Base-by-base conservation (phyloP, 2,113 vertebrate genomes). In the Otus sunia region DNA sequence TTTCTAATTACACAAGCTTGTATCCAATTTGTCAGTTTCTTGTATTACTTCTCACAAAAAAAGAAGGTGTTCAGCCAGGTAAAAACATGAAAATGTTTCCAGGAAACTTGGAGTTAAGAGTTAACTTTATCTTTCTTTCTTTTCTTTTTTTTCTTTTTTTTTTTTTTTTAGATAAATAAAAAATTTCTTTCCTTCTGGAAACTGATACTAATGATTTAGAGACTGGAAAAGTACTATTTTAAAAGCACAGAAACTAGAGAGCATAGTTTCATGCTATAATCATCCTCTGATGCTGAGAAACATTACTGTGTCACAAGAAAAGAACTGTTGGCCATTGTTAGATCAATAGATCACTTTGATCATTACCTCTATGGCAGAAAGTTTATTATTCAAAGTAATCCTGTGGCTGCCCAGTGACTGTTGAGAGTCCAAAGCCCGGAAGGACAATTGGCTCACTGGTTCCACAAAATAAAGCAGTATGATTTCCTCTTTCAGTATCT, bases 331-430 rank as follows among this genome's bases (percentile, higher is more conserved):
- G 27, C 25, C 27, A 5, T 72, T 63, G 81, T 59, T 32, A 81
- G 77, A 95, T 69, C 43, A 56, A 77, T 72, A 83, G 26, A 77
- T 93, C 27, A 66, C 64, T 88, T 92, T 84, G 71, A 89, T 90
- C 50, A 49, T 83, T 73, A 53, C 36, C 22, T 86, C 36, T 90
- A 59, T 83, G 17, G 23, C 30, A 95, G 34, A 88, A 88, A 87
- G 39, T 86, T 87, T 96, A 63, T 96, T 91, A 69, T 81, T 95
- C 60, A 88, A 88, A 94, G 32, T 93, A 87, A 93, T 58, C n/a
- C 52, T 72, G n/a, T 63, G 62, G 63, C 87, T 97, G 63, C 27
- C 49, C 41, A 91, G 62, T 59, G 72, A 12, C 26, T 69, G 16
- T 80, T 91, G 50, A 84, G 64, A 88, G 10, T 52, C 34, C n/a